Conservation (phyloP, 2,888 invertebrate species). For the Pilophorus perplexus region DNA sequence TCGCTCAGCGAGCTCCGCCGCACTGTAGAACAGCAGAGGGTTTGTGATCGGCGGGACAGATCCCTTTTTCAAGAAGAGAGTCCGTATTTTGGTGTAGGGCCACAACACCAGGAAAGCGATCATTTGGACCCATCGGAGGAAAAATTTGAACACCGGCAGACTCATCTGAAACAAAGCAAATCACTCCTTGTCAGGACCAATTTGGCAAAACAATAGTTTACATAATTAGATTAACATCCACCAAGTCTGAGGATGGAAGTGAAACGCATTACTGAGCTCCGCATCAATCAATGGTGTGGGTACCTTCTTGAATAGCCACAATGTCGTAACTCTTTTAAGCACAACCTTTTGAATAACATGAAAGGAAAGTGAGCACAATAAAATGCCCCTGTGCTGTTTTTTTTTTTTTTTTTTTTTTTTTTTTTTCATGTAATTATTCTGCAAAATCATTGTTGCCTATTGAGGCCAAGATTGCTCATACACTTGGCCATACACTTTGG, state of each 20-base stretch:
- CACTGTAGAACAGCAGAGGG: conserved; percentile 50
- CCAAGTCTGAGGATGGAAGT: not conserved
- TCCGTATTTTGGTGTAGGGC: conserved; percentile 39
- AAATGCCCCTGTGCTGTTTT: too few species aligned
- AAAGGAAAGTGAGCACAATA: too few species aligned
- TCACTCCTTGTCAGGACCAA: not conserved
- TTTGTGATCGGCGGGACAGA: conserved; percentile 49
- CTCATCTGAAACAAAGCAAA: conserved; percentile 34
- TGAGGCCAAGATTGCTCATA: too few species aligned
- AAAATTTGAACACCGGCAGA: conserved; percentile 2
- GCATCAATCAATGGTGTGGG: too few species aligned
- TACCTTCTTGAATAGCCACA: too few species aligned
- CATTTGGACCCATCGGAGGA: conserved; percentile 30
- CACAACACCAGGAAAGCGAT: conserved; percentile 37
- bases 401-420: too few species aligned
- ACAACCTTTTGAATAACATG: too few species aligned
- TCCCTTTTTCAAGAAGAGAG: conserved; percentile 36
- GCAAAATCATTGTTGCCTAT: too few species aligned
- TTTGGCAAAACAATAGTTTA: not conserved
- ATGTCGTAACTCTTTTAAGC: too few species aligned
- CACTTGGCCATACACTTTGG: too few species aligned
- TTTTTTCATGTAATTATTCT: too few species aligned
- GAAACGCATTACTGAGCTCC: not conserved
- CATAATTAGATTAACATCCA: not conserved
- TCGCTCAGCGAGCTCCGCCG: conserved; percentile 50